Base-by-base conservation (phyloP, 1,140 invertebrate genomes). In the Saccostrea echinata region DNA sequence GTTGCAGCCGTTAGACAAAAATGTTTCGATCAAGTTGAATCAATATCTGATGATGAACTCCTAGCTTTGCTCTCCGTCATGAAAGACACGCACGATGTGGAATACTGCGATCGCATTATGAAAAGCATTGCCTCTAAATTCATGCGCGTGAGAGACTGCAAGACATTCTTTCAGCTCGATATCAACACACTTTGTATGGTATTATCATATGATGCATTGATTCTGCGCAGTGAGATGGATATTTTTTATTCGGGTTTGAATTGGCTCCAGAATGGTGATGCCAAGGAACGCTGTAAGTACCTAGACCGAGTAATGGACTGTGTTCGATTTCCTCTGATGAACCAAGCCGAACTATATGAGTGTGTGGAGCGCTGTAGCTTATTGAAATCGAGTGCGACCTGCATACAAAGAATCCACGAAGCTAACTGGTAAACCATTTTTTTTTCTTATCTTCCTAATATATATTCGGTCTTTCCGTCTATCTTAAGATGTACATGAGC, bases 201-300 rank as follows among this genome's bases (percentile, higher is more conserved):
- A 12, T 52, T 83, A 35, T 51, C 81, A 13, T 51, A 83, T 51
- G 81, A 51, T 27, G 43, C 35, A 8, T 35, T 83, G 35, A 27
- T 83, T 83, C 43, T 53, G 81, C 52, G 81, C 52, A 83, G 43
- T 52, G 81, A 83, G 81, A 83, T 83, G 81, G 81, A 83, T 33
- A 83, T 83, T 83, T 83, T 83, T 51, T 52, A 83, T 24, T 51
- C 81, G 52, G 21, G 81, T 52, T 51, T 83, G 52, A 83, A 53
- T 12, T 83, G 81, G 81, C 52, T 83, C 3, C 81, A 83, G 81
- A 76, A 33, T 76, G 68, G 24, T 16, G 68, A 76, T 76, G 30
- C 68, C 9, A 76, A 76, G 27, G 81, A 83, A 27, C 81, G 81
- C 0, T 30, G 43, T 33, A 51, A 53, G 6, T 83, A 83, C 21